These are phyloP conservation scores for Antechinus stuartii DNA, from an alignment of 2,113 vertebrate genomes.

Conservation along the genomic window DNA sequence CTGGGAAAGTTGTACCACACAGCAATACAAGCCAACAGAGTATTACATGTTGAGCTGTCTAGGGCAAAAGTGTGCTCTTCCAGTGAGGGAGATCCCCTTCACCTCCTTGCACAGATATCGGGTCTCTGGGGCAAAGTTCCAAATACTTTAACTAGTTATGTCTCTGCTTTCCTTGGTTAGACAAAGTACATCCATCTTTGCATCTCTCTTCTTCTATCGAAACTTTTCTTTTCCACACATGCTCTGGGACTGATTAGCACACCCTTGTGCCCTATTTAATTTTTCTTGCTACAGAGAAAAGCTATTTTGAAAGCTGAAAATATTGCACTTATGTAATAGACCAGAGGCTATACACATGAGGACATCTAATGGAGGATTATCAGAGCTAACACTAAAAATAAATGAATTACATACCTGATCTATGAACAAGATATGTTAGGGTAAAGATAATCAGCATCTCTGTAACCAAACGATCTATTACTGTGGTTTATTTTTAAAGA, in stretches of 20 bases:
- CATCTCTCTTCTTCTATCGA: constrained; percentile 47
- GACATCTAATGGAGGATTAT: constrained; percentile 65
- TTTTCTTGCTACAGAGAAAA: constrained; percentile 69
- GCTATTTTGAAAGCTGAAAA: constrained; percentile 82
- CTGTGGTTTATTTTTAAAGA: constrained; percentile 50
- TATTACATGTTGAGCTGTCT: neutral
- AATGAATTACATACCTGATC: constrained; percentile 42
- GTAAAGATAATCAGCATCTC: constrained; percentile 3
- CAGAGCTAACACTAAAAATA: constrained; percentile 63
- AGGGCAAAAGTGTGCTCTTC: neutral
- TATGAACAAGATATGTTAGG: constrained; percentile 11
- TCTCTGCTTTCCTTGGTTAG: constrained; percentile 26
- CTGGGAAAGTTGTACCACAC: neutral
- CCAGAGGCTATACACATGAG: constrained; percentile 68
- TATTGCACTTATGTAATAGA: constrained; percentile 78
- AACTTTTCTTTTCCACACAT: constrained; percentile 33
- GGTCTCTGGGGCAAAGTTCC: constrained; percentile 9
- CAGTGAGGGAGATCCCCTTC: neutral
- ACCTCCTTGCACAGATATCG: neutral
- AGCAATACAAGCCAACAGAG: constrained; percentile 1
- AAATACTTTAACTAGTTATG: constrained; percentile 2
- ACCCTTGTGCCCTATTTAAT: constrained; percentile 75
- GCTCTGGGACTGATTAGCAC: constrained; percentile 70
- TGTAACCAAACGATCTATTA: neutral
- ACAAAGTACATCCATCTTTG: constrained; percentile 31